These are phyloP conservation scores for Phortica magna DNA, from an alignment of 2,888 invertebrate species.

Conservation along the genomic window DNA sequence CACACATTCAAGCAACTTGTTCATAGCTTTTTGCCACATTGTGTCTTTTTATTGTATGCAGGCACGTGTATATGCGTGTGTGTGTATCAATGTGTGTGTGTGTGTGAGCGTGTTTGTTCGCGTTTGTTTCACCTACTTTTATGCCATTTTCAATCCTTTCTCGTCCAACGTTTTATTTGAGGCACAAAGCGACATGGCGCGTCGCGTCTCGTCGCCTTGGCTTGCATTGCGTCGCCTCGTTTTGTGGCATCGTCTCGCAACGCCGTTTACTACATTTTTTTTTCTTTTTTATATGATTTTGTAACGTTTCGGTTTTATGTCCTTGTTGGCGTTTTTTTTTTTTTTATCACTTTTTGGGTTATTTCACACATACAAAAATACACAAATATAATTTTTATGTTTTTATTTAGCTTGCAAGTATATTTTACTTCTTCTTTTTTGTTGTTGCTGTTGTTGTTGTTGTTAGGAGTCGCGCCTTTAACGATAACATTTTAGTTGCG, in stretches of 20 bases:
- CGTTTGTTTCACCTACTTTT: conserved; percentile 23
- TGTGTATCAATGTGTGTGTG: background rate
- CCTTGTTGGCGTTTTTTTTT: conserved; percentile 20
- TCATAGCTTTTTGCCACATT: conserved; percentile 16
- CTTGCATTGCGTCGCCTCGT: background rate
- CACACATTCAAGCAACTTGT: background rate
- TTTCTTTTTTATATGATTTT: conserved; percentile 19
- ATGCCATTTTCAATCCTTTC: conserved; percentile 22
- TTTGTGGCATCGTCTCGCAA: background rate
- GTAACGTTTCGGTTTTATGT: conserved; percentile 27
- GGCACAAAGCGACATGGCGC: background rate
- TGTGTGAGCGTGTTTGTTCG: background rate
- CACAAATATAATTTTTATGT: conserved; percentile 20
- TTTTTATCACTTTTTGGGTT: conserved; percentile 26
- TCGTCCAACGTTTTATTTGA: conserved; percentile 10
- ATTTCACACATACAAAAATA: conserved; percentile 31
- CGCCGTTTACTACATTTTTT: conserved; percentile 20
- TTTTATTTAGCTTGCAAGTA: conserved; percentile 31
- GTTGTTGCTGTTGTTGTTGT: conserved; percentile 56
- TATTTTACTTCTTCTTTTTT: conserved; percentile 56
- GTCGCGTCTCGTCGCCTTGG: background rate
- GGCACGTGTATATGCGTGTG: background rate
- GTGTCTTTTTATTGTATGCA: background rate
- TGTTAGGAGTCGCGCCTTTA: conserved; percentile 52
- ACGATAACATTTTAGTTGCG: conserved; percentile 15